These are phyloP conservation scores for Emmelina monodactyla DNA, from an alignment of 2,888 invertebrate genomes.

Conservation along the genomic window DNA sequence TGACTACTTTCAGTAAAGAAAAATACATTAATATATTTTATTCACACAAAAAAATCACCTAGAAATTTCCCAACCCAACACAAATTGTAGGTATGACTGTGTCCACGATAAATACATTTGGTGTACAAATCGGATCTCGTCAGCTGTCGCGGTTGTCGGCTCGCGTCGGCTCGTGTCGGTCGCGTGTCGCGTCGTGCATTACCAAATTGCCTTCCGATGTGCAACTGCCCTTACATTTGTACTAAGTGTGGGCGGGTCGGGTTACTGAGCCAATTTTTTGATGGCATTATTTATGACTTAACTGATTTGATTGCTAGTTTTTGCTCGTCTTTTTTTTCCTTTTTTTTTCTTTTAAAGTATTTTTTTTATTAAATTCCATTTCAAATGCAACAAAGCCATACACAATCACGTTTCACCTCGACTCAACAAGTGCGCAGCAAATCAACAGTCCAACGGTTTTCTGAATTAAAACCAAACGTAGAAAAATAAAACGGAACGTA, in stretches of 20 bases:
- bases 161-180: constrained; percentile 36
- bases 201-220: constrained; percentile 55
- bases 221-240: constrained; percentile 41
- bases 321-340: background rate
- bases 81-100: constrained; percentile 37
- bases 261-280: constrained; percentile 25
- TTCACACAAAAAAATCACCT: too few relatives aligned
- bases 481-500: constrained; percentile 52
- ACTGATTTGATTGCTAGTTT: constrained; percentile 6
- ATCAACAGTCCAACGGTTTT: constrained; percentile 8
- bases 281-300: constrained; percentile 3
- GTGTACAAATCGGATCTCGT: constrained; percentile 54
- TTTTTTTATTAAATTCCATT: background rate
- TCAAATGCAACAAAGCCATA: background rate
- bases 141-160: constrained; percentile 44
- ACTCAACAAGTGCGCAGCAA: constrained; percentile 20
- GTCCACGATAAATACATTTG: constrained; percentile 46
- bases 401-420: constrained; percentile 4
- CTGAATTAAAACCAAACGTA: constrained; percentile 14
- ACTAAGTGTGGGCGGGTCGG: constrained; percentile 29
- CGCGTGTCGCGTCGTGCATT: constrained; percentile 50
- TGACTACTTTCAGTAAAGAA: too few relatives aligned
- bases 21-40: too few relatives aligned
- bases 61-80: too few relatives aligned
- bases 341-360: too few relatives aligned